Conservation (phyloP, 2,888 invertebrate species). For the Sarcophaga rosellei region DNA sequence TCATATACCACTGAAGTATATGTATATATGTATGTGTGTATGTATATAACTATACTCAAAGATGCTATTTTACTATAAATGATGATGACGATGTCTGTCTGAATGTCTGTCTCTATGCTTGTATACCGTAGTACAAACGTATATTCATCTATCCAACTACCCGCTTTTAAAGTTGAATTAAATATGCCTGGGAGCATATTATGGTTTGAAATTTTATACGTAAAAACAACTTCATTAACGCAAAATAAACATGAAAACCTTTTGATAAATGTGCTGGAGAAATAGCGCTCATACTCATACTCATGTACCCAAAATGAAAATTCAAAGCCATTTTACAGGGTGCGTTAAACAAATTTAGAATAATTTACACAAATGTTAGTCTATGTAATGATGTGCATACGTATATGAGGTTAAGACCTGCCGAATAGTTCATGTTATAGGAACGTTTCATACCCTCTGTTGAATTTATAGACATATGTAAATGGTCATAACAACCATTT, state of each 20-base stretch:
- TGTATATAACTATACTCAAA: background rate
- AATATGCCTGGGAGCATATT: conserved; percentile 64
- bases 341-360: background rate
- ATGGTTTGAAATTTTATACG: conserved; percentile 54
- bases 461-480: too few relatives aligned
- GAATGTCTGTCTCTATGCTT: conserved; percentile 54
- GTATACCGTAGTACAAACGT: conserved; percentile 2
- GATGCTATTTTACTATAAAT: conserved; percentile 27
- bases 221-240: conserved; percentile 70
- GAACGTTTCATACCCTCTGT: too few relatives aligned
- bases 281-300: conserved; percentile 17
- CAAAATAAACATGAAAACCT: conserved; percentile 68
- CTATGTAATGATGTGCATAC: too few relatives aligned
- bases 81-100: conserved; percentile 56
- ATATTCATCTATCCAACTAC: conserved; percentile 26
- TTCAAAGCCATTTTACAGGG: background rate
- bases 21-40: background rate
- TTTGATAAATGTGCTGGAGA: conserved; percentile 57
- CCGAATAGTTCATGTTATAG: too few relatives aligned
- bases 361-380: too few relatives aligned
- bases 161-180: conserved; percentile 49
- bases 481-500: too few relatives aligned
- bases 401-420: too few relatives aligned
- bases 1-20: background rate
- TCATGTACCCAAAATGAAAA: background rate